Base-by-base conservation (phyloP, 2,888 invertebrate genomes). In the Coremacera marginata region DNA sequence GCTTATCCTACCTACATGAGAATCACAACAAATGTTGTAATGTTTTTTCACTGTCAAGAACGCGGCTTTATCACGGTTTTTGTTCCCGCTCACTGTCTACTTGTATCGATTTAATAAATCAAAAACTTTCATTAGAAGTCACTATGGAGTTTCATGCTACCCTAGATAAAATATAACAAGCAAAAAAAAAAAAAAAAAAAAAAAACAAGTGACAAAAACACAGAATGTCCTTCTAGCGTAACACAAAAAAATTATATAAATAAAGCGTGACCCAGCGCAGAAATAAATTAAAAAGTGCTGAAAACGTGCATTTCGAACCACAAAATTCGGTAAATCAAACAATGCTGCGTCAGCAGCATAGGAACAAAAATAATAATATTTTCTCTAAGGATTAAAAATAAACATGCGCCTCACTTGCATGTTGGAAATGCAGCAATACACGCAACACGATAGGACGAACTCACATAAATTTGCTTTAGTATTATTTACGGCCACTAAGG, bases 51-150 rank as follows among this genome's bases (percentile, higher is more conserved):
- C 31, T 73, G 73, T 63, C 73, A 73, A 63, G 73, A 63, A 63
- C 72, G 37, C 34, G 51, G 19, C 62, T 34, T 55, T 9, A 44
- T 44, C 31, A 37, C 8, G 1, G 2, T 44, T 44, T 44, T 44
- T 44, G 1, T 14, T 14, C 44, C 44, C 14, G 44, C 2, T 44
- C 14, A 11, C 11, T 44, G 44, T 44, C 44, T 44, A 14, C 63
- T 5, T 31, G 25, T 62, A 72, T 62, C 62, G 72, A 72, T 72
- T 72, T 49, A 72, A 72, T 72, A 72, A 72, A 72, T 72, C 70
- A 70, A 31, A 52, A 55, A 70, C 52, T 70, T 70, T 70, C 27
- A 55, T 31, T 31, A n/a, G 63, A 5, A 16, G 34, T 63, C 34
- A 27, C 63, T 63, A 63, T 14, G 63, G 16, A 34, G 4, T 16